phyloP scores from a whole-genome alignment of 2,113 vertebrate species.

The Loxodonta africana region DNA sequence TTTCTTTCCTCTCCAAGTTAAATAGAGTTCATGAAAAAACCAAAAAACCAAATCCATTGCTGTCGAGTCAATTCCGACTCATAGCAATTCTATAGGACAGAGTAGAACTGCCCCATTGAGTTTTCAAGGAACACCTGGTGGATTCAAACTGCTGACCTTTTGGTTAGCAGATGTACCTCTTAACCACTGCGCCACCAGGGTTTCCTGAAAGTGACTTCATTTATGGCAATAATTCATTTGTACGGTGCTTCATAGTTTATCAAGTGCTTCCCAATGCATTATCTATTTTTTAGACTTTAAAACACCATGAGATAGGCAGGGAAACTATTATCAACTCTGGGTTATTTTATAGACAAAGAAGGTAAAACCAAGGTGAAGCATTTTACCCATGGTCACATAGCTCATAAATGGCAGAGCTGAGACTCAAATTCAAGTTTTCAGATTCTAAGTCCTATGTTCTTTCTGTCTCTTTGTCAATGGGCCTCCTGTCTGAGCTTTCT shows the following conservation, averaged over 20 bases:
- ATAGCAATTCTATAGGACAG: too few relatives aligned
- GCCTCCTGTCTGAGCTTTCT: neutral
- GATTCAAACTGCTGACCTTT: too few relatives aligned
- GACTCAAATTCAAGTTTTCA: slow-evolving; percentile 43
- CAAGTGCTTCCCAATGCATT: neutral
- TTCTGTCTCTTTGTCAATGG: neutral
- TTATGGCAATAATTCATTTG: neutral
- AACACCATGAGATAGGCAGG: neutral
- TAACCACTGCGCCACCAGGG: too few relatives aligned
- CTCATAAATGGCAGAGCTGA: slow-evolving; percentile 4
- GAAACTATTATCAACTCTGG: neutral
- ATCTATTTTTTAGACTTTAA: slow-evolving; percentile 2
- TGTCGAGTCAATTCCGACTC: too few relatives aligned
- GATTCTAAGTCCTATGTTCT: neutral
- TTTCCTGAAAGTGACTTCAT: neutral
- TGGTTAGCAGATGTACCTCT: too few relatives aligned
- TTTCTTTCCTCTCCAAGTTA: neutral
- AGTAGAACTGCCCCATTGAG: too few relatives aligned
- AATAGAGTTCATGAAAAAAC: neutral
- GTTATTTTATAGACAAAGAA: slow-evolving; percentile 23
- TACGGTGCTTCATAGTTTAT: neutral
- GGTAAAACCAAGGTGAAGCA: neutral
- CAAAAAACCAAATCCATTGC: too few relatives aligned
- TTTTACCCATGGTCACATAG: neutral
- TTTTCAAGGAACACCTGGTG: too few relatives aligned